These are phyloP conservation scores for Cichlasoma orientale DNA, from an alignment of 2,797 vertebrate genomes.

Conservation along the genomic window DNA sequence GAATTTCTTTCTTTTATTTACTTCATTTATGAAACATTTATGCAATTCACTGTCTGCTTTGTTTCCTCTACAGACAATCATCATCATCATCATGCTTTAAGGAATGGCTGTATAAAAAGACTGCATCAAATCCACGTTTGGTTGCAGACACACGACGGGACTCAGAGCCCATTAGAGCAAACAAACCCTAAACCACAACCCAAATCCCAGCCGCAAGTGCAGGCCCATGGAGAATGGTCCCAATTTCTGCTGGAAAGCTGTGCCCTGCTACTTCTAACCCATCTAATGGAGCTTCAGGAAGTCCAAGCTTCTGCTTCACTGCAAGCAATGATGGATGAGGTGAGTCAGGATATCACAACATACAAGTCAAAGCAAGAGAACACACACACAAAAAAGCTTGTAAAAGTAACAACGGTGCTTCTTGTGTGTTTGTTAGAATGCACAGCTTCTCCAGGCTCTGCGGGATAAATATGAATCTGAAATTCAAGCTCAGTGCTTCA, in stretches of 20 bases:
- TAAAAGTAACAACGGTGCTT: background rate
- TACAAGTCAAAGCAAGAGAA: background rate
- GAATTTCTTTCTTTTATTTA: background rate
- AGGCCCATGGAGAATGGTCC: slow-evolving; percentile 3
- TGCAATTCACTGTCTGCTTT: background rate
- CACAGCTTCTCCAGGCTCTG: slow-evolving; percentile 37
- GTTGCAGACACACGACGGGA: slow-evolving; percentile 31
- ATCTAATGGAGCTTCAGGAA: slow-evolving; percentile 75
- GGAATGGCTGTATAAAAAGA: slow-evolving; percentile 59
- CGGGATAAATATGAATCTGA: slow-evolving; percentile 56
- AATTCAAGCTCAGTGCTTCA: slow-evolving; percentile 40
- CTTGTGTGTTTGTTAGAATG: slow-evolving; percentile 56
- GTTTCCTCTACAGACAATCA: slow-evolving; percentile 32
- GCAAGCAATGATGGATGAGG: slow-evolving; percentile 55
- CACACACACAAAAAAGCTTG: background rate
- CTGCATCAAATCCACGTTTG: slow-evolving; percentile 64
- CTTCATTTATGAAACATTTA: background rate
- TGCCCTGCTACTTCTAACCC: slow-evolving; percentile 64
- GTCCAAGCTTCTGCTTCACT: slow-evolving; percentile 60
- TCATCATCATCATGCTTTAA: slow-evolving; percentile 50
- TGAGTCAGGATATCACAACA: slow-evolving; percentile 36
- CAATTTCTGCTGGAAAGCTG: slow-evolving; percentile 57
- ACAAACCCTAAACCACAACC: background rate
- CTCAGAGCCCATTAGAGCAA: slow-evolving; percentile 4
- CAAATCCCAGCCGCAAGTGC: slow-evolving; percentile 5